Conservation (phyloP, 2,888 invertebrate species). For the Chirona hameri region DNA sequence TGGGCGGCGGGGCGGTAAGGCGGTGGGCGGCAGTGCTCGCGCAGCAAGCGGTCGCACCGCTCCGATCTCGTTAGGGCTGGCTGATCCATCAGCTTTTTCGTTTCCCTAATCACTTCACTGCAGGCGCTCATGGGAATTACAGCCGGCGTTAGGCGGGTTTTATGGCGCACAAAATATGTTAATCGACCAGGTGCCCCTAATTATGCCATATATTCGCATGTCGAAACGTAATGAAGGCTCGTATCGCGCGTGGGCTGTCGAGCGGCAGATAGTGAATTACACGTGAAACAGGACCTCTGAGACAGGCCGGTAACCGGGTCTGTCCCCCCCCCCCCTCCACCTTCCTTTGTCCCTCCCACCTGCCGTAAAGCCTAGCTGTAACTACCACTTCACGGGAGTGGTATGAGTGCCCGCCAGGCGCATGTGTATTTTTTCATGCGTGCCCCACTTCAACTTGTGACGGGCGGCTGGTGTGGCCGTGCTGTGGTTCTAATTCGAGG, state of each 20-base stretch:
- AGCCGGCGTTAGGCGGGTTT: background rate
- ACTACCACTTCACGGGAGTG: background rate
- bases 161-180: background rate
- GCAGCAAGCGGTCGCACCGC: background rate
- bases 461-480: background rate
- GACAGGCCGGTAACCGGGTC: background rate
- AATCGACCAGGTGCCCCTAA: background rate
- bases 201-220: constrained; percentile 5
- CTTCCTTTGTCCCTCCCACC: background rate
- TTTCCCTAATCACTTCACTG: background rate
- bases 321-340: background rate
- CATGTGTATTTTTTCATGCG: background rate
- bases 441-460: background rate
- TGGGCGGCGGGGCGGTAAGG: background rate
- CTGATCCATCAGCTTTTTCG: constrained; percentile 6
- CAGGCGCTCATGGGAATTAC: background rate
- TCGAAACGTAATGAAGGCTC: background rate
- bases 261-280: background rate
- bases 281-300: background rate
- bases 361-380: background rate
- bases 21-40: background rate
- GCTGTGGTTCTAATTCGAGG: too few species aligned
- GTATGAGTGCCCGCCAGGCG: background rate
- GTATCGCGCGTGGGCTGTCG: background rate
- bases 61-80: background rate